Base-by-base conservation (phyloP, 2,888 invertebrate genomes). In the Asteroscopus sphinx region DNA sequence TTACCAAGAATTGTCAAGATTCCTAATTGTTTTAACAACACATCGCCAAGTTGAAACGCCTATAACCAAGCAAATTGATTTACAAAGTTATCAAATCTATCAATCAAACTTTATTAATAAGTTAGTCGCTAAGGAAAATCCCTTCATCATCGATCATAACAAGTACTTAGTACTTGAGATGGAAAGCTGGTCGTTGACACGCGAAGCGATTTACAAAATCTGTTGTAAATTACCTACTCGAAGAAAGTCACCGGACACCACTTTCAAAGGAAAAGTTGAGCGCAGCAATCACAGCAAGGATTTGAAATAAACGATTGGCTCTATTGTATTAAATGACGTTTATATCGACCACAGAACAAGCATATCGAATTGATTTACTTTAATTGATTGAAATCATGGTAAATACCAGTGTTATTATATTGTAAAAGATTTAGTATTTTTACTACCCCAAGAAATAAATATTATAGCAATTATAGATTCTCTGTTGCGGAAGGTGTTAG, bases 141-240 rank as follows among this genome's bases (percentile, higher is more conserved):
- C 25, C 36, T 33, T 30, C 17, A 32, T 46, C 46, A 41, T 48
- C 33, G 36, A 55, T 63, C 25, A 52, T 55, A 62, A 33, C 17
- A 37, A 51, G 51, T 60, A 66, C 33, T 61, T 47, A 55, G 40
- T 53, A 61, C 73, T 62, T 67, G 49, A 56, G 64, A 67, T 75
- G 70, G 79, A 80, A 83, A 79, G 77, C 68, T 52, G 73, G 68
- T 59, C 56, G 59, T 63, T 68, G 63, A 68, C 72, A 69, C 56
- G 67, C 59, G 42, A 67, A 59, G 63, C 67, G 76, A 76, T 77
- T 73, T 79, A 72, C 72, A 53, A 80, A 78, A 78, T 80, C 78
- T 76, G 68, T 73, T 53, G 73, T 64, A 70, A 77, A 78, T 77
- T 70, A 68, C n/a, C n/a, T n/a, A n/a, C 70, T 53, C 55, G 44